A percentile compares a stretch with the other conserved stretches of the same genome.
Evolutionary conservation across 2,797 vertebrate species (phyloP).

Genomic region (Mormyrops attenuatus): DNA sequence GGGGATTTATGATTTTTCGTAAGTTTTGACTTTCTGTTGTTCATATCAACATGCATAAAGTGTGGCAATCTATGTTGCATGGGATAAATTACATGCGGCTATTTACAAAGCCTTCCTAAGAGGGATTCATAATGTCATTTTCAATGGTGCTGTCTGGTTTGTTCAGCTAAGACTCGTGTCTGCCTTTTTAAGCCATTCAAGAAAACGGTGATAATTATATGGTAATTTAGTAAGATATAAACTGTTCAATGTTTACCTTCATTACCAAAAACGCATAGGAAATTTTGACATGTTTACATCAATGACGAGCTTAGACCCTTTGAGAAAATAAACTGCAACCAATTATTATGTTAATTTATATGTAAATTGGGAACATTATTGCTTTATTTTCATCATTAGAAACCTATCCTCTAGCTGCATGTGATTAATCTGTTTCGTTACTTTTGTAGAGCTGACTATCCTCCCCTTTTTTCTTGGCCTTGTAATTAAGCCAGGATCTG

Average conservation of each 20-base stretch:
- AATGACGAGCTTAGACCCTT: slow-evolving; percentile 7
- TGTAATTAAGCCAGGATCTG: slow-evolving; percentile 10
- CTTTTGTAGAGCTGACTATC: not conserved
- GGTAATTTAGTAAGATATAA: slow-evolving; percentile 11
- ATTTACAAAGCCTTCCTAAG: not conserved
- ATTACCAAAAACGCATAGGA: not conserved
- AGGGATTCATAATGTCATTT: not conserved
- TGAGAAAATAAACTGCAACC: slow-evolving; percentile 32
- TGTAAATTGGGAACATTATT: slow-evolving; percentile 46
- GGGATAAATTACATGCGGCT: not conserved
- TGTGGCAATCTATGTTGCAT: not conserved
- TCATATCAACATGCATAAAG: not conserved
- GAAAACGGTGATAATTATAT: slow-evolving; percentile 9
- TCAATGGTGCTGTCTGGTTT: not conserved
- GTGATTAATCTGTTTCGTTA: slow-evolving; percentile 43
- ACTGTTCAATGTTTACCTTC: not conserved
- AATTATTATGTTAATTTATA: slow-evolving; percentile 51
- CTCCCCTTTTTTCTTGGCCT: not conserved
- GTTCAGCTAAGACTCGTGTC: not conserved
- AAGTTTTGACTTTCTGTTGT: not conserved
- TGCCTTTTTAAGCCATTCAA: not conserved
- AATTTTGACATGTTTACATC: slow-evolving; percentile 4
- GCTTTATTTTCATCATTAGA: slow-evolving; percentile 42
- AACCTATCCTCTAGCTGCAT: slow-evolving; percentile 41
- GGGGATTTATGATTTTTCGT: not conserved